These are phyloP conservation scores for Thamnaconus septentrionalis DNA, from an alignment of 2,113 vertebrate genomes.

Conservation along the genomic window DNA sequence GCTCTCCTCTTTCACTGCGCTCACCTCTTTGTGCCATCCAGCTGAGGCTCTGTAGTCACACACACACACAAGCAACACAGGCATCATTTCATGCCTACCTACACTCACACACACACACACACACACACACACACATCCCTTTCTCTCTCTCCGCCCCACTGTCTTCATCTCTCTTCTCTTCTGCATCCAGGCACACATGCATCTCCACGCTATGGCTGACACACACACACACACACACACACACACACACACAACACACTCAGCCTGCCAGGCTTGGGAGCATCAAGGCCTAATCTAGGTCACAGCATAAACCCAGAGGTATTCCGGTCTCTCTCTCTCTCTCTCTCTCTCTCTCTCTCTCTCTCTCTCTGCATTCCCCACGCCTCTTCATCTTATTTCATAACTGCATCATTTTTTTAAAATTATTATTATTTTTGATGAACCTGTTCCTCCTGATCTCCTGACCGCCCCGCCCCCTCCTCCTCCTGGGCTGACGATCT, in stretches of 20 bases:
- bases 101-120: conserved; percentile 27
- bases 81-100: conserved; percentile 30
- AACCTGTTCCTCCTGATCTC: neutral
- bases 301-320: conserved; percentile 69
- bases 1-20: conserved; percentile 8
- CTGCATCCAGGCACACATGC: conserved; percentile 17
- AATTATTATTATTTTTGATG: conserved; percentile 14
- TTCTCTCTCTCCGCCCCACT: neutral
- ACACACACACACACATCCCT: neutral
- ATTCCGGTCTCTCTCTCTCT: conserved; percentile 21
- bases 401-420: conserved; percentile 3
- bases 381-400: no score
- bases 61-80: conserved; percentile 15
- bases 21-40: conserved; percentile 54
- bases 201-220: conserved; percentile 8
- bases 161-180: conserved; percentile 5
- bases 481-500: conserved; percentile 7
- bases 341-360: no score
- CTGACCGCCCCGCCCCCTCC: neutral
- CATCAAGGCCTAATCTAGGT: conserved; percentile 73
- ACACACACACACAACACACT: neutral
- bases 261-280: conserved; percentile 59
- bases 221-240: conserved; percentile 2
- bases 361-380: neutral
- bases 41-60: conserved; percentile 45